Percentiles rank a stretch among this genome's conserved stretches.
Conservation (phyloP, 2,797 vertebrate genomes). For the Telmatherina bonti region DNA sequence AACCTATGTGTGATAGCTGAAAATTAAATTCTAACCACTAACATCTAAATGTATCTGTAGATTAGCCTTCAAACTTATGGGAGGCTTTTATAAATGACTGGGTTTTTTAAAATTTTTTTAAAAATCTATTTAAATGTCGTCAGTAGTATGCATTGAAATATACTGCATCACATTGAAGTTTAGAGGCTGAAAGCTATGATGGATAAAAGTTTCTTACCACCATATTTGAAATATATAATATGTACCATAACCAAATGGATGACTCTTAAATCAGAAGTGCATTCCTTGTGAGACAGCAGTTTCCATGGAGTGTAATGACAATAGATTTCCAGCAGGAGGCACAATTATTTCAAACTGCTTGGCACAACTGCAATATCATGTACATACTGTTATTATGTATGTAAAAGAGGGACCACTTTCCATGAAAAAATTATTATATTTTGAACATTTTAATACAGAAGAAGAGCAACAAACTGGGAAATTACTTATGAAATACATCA, state of each 20-base stretch:
- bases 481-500: constrained; percentile 30
- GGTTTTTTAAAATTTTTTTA: too few species aligned
- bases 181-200: background rate
- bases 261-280: background rate
- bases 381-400: constrained; percentile 16
- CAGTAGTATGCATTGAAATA: background rate
- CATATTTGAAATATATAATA: background rate
- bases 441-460: constrained; percentile 28
- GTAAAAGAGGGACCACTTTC: constrained; percentile 35
- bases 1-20: background rate
- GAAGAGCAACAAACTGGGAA: constrained; percentile 26
- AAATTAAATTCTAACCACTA: background rate
- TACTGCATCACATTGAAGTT: too few species aligned
- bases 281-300: background rate
- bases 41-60: background rate
- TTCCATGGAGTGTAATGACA: constrained; percentile 44
- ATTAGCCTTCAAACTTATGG: background rate
- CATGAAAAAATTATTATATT: constrained; percentile 29
- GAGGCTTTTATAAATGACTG: background rate
- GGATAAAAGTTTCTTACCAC: background rate
- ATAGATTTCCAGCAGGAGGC: constrained; percentile 72
- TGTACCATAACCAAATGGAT: background rate
- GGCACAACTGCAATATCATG: constrained; percentile 7
- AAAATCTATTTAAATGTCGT: background rate
- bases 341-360: constrained; percentile 44